These are phyloP conservation scores for Donacobius atricapilla DNA, from an alignment of 2,113 vertebrate genomes.

Conservation along the genomic window DNA sequence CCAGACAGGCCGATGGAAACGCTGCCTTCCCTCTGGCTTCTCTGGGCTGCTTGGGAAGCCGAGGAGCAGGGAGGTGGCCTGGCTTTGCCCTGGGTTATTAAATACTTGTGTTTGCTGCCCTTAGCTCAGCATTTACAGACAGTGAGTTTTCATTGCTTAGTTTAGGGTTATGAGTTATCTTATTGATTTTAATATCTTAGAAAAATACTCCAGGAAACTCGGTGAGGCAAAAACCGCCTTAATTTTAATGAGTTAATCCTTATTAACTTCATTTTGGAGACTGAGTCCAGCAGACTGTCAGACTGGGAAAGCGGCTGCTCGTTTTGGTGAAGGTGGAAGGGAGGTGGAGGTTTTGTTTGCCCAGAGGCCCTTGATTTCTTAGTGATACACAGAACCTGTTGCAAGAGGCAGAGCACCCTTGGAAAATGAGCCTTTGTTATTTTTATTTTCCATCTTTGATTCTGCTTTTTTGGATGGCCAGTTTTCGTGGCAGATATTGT, in stretches of 20 bases:
- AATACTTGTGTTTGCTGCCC: background rate
- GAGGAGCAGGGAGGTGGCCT: background rate
- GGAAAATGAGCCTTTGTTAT: background rate
- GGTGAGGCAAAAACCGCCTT: background rate
- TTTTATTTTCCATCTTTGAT: background rate
- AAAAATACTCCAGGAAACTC: background rate
- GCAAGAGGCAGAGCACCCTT: background rate
- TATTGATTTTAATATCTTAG: background rate
- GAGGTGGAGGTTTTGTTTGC: background rate
- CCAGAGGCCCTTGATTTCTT: background rate
- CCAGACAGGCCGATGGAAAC: background rate
- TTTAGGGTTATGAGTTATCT: background rate
- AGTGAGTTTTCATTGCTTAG: background rate
- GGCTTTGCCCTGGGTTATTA: background rate
- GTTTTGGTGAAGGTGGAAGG: background rate
- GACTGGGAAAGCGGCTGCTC: background rate
- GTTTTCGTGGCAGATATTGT: background rate
- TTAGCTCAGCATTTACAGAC: background rate
- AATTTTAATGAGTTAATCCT: background rate
- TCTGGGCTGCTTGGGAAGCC: background rate
- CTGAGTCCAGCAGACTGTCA: background rate
- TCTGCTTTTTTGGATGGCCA: background rate
- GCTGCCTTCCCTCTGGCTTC: background rate
- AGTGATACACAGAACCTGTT: background rate
- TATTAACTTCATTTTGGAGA: background rate